Base-by-base conservation (phyloP, 2,888 invertebrate genomes). In the Drosophila longiperda region DNA sequence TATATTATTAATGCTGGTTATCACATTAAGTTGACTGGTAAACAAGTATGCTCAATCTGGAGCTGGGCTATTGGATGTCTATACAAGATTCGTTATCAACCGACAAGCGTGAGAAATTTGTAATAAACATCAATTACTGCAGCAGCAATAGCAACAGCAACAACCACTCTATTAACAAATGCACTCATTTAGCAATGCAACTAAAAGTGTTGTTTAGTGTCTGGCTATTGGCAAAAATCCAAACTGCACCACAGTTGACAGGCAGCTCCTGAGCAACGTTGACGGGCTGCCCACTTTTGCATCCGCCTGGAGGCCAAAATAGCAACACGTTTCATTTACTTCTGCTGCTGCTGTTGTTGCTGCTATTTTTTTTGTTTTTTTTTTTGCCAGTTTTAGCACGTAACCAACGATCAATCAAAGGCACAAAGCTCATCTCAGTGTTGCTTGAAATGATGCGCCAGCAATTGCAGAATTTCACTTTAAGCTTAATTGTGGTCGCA, bases 121-220 rank as follows among this genome's bases (percentile, higher is more conserved):
- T 59, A 38, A 49, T 53, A 66, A 60, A 52, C 80, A 68, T 71
- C 80, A 82, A 85, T 87, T 89, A 86, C 66, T 55, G 38, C 49
- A 54, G 52, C 64, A 62, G 40, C 65, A 72, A 29, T 50, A 57
- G 26, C 61, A 70, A 54, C 66, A 78, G 64, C 65, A 58, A 26
- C 32, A n/a, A 2, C n/a, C 26, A 63, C 68, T 74, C 59, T 72
- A 73, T 79, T 86, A 90, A 90, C 86, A 88, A 87, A 87, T 86
- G 79, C 82, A 90, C 75, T 82, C 87, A 86, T 88, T 86, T 80
- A 90, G 83, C 76, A 83, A 86, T 79, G 82, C 90, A 90, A 83
- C 90, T 82, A 83, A 90, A 86, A 82, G 87, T 86, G 89, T 90
- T 88, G 83, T 85, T 90, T 90, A 88, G 74, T 83, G 83, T 83